Conservation (phyloP, 2,113 vertebrate species). For the Ceratotherium simum region DNA sequence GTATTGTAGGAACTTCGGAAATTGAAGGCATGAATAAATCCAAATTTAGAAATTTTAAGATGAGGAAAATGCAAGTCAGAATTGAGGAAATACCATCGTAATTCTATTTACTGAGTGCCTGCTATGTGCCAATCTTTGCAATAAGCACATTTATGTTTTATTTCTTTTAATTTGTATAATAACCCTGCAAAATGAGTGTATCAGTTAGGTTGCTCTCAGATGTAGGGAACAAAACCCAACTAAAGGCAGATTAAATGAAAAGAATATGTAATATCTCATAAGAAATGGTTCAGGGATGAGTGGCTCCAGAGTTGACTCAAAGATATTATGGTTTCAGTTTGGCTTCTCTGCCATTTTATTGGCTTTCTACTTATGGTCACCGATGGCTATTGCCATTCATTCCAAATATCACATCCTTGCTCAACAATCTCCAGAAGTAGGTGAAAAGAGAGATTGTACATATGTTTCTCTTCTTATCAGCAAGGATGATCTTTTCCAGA, state of each 20-base stretch:
- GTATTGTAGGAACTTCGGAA: neutral
- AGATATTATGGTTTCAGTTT: neutral
- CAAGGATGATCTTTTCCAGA: neutral
- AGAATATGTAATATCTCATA: neutral
- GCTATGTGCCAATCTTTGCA: neutral
- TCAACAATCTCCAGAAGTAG: neutral
- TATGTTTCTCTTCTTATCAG: neutral
- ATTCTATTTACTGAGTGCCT: neutral
- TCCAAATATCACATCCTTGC: neutral
- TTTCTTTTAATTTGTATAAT: neutral
- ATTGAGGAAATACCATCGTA: neutral
- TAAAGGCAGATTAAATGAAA: neutral
- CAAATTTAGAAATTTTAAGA: slow-evolving; percentile 29
- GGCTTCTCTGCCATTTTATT: neutral
- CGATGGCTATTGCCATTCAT: neutral
- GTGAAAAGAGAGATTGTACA: neutral
- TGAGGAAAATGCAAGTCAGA: neutral
- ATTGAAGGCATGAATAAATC: neutral
- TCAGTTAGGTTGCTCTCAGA: neutral
- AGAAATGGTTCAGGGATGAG: neutral
- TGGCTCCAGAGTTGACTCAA: neutral
- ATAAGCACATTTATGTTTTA: neutral
- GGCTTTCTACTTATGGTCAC: neutral
- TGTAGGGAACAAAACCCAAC: neutral
- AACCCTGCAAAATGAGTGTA: neutral